These are phyloP conservation scores for Phalacrocorax carbo DNA, from an alignment of 2,113 vertebrate genomes.

Conservation along the genomic window DNA sequence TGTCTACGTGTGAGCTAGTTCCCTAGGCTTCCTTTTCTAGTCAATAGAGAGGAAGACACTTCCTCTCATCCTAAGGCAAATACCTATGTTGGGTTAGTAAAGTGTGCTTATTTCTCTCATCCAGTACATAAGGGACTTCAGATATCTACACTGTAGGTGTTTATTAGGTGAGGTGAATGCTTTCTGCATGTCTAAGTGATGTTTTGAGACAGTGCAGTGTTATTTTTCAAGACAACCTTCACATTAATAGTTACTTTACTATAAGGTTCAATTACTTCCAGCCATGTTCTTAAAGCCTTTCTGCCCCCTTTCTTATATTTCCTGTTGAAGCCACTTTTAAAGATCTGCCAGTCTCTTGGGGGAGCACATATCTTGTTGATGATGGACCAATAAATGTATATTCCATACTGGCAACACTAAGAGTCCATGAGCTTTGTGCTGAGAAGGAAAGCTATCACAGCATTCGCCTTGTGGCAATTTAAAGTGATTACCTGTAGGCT, in stretches of 20 bases:
- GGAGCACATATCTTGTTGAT: neutral
- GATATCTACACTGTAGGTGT: neutral
- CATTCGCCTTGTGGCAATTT: neutral
- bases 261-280: neutral
- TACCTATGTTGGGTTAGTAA: neutral
- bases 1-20: neutral
- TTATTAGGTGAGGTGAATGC: neutral
- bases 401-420: neutral
- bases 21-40: neutral
- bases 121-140: neutral
- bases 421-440: neutral
- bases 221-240: neutral
- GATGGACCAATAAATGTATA: neutral
- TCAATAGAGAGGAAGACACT: neutral
- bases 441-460: neutral
- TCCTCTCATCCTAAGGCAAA: neutral
- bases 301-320: neutral
- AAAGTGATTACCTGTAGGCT: conserved; percentile 25
- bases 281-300: neutral
- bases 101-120: neutral
- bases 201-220: neutral
- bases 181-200: neutral
- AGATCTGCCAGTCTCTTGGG: neutral
- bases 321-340: neutral
- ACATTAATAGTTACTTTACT: neutral